These are phyloP conservation scores for Hypena proboscidalis DNA, from an alignment of 2,888 invertebrate genomes.

Conservation along the genomic window DNA sequence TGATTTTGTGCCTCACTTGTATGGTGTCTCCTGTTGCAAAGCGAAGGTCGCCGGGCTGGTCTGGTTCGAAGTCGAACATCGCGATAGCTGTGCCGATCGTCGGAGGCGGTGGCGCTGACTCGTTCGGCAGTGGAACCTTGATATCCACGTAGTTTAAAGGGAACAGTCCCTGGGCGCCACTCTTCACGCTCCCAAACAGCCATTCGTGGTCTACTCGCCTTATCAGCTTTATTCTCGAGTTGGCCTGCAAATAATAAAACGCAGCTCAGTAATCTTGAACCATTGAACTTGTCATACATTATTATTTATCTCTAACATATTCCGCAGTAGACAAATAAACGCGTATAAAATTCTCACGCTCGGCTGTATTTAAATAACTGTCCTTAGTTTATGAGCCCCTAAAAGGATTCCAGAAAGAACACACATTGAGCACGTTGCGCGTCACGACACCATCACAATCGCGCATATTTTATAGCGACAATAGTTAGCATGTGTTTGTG, in stretches of 20 bases:
- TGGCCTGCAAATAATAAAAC: conserved; percentile 82
- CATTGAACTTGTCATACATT: conserved; percentile 12
- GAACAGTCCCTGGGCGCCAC: conserved; percentile 91
- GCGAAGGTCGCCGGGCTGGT: conserved; percentile 74
- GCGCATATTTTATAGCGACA: neutral
- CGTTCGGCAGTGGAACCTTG: conserved; percentile 87
- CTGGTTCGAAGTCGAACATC: conserved; percentile 90
- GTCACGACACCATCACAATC: conserved; percentile 20
- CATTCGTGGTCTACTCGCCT: conserved; percentile 91
- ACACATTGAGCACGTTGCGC: conserved; percentile 14
- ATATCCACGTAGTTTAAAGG: conserved; percentile 92
- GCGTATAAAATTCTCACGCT: conserved; percentile 5
- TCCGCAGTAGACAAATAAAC: conserved; percentile 7
- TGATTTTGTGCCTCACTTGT: conserved; percentile 87
- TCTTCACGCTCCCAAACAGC: conserved; percentile 89
- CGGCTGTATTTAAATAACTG: conserved; percentile 2
- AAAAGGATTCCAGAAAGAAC: conserved; percentile 15
- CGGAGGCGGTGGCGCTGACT: conserved; percentile 42
- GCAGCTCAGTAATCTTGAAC: conserved; percentile 14
- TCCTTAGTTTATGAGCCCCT: conserved; percentile 10
- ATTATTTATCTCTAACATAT: conserved; percentile 8
- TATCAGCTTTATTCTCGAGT: conserved; percentile 89
- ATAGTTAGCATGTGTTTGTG: conserved; percentile 18
- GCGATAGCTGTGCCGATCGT: conserved; percentile 82
- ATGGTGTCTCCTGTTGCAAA: conserved; percentile 78